A percentile compares a stretch with the other conserved stretches of the same genome.
Evolutionary conservation across 35 echinoderm and acorn worm genomes (phyloP).

Genomic region (Apostichopus californicus): DNA sequence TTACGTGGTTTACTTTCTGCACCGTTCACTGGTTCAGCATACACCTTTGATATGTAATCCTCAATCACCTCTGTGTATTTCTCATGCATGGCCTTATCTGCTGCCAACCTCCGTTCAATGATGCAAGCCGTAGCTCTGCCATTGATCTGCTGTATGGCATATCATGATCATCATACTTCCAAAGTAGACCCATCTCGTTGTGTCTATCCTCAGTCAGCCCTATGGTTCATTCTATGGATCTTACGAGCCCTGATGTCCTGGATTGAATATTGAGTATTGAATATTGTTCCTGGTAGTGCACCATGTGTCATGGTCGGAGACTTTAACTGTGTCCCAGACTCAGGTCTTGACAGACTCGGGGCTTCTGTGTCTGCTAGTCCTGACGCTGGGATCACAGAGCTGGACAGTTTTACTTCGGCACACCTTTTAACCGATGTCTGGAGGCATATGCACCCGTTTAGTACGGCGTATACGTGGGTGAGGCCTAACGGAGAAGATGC

Average conservation of each 20-base stretch:
- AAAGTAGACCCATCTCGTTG: constrained; percentile 60
- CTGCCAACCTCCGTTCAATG: constrained; percentile 16
- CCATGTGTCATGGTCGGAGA: no score
- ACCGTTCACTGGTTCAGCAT: constrained; percentile 40
- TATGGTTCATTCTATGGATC: no score
- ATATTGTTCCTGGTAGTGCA: no score
- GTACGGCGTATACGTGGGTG: no score
- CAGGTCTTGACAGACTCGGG: no score
- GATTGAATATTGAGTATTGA: constrained; percentile 17
- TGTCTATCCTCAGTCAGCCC: constrained; percentile 46
- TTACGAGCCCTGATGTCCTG: constrained; percentile 41
- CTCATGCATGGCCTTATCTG: constrained; percentile 23
- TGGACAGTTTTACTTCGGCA: no score
- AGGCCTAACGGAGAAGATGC: no score
- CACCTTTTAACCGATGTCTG: no score
- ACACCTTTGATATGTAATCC: constrained; percentile 42
- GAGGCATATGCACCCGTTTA: no score
- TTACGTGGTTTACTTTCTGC: constrained; percentile 19
- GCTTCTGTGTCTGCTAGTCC: no score
- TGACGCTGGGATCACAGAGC: no score
- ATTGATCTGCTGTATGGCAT: constrained; percentile 11
- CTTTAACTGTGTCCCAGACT: no score
- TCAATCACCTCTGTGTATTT: constrained; percentile 63
- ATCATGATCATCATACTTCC: constrained; percentile 13
- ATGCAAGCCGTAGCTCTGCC: constrained; percentile 3